Evolutionary conservation across 2,113 vertebrate genomes (phyloP).

Genomic region (Pachycephala philippinensis): DNA sequence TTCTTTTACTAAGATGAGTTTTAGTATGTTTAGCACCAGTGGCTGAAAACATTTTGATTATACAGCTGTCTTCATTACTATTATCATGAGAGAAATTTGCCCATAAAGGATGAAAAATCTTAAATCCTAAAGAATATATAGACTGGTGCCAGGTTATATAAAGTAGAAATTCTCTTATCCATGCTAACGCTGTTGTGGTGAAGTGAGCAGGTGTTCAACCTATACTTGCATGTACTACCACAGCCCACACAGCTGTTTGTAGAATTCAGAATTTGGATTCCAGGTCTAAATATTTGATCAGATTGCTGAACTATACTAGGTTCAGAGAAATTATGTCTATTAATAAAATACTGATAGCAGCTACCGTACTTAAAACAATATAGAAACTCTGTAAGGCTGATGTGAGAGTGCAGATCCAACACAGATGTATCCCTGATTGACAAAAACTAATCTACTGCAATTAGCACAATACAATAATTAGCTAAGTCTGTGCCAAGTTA

Average conservation of each 20-base stretch:
- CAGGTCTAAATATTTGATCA: neutral
- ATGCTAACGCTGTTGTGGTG: fast-evolving
- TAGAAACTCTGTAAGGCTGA: neutral
- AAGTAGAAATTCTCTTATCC: neutral
- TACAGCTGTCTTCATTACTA: neutral
- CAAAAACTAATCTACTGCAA: neutral
- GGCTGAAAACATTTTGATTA: neutral
- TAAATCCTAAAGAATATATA: neutral
- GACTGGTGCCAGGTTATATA: neutral
- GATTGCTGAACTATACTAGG: neutral
- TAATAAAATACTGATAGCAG: neutral
- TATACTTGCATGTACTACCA: neutral
- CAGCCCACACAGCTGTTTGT: fast-evolving
- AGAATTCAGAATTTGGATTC: neutral
- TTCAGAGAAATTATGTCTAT: neutral
- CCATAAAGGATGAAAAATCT: neutral
- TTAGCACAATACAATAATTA: neutral
- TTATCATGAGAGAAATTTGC: neutral
- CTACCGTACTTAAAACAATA: neutral
- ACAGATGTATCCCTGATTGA: neutral
- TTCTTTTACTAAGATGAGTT: neutral
- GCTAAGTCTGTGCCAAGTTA: neutral
- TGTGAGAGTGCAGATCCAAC: neutral
- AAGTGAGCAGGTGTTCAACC: neutral
- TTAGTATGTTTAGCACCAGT: neutral